Evolutionary conservation across 2,113 vertebrate genomes (phyloP).

Genomic region (Dicerorhinus sumatrensis): DNA sequence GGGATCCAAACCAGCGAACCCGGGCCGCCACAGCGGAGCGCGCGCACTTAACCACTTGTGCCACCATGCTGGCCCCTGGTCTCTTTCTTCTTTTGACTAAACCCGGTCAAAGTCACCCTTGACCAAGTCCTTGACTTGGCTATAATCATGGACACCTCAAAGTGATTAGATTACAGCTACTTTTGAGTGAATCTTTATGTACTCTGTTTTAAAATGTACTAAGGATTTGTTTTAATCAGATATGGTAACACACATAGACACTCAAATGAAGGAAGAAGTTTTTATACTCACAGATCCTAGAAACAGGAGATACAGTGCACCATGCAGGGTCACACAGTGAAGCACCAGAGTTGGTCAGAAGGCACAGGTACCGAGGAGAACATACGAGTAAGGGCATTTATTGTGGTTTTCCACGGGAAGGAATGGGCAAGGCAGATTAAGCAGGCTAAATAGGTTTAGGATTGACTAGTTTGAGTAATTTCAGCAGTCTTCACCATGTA

Average conservation of each 20-base stretch:
- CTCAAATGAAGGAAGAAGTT: neutral
- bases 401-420: neutral
- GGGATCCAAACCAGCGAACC: no score
- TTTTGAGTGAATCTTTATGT: neutral
- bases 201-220: neutral
- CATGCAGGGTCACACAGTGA: fast-evolving
- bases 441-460: neutral
- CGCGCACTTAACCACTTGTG: no score
- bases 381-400: fast-evolving
- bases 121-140: neutral
- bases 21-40: no score
- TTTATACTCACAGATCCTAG: neutral
- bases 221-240: neutral
- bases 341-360: neutral
- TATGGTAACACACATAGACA: neutral
- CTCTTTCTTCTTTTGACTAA: neutral
- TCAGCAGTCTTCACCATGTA: fast-evolving
- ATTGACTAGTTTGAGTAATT: neutral
- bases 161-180: neutral
- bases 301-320: fast-evolving
- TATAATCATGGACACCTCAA: neutral
- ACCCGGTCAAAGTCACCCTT: neutral
- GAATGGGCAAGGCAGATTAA: neutral
- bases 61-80: no score
- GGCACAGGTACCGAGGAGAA: fast-evolving